Conservation (phyloP, 2,888 invertebrate species). For the Autographa gamma region DNA sequence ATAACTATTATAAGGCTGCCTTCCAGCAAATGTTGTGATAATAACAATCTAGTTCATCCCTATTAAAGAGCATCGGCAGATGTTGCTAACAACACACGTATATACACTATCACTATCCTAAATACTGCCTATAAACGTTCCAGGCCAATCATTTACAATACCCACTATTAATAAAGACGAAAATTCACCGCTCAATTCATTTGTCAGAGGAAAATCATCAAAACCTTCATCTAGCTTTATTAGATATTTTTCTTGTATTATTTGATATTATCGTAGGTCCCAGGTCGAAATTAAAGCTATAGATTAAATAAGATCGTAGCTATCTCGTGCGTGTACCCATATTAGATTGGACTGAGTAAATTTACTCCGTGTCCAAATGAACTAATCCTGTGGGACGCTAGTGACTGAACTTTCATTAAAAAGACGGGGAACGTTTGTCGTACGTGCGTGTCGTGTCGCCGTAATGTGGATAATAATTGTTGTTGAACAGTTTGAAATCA, state of each 20-base stretch:
- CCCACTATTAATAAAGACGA: conserved; percentile 60
- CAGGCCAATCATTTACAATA: conserved; percentile 52
- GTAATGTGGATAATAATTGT: conserved; percentile 49
- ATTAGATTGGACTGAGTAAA: conserved; percentile 84
- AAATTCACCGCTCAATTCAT: conserved; percentile 37
- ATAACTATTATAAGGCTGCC: background rate
- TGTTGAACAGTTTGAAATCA: conserved; percentile 53
- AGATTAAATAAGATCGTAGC: conserved; percentile 73
- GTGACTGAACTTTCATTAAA: conserved; percentile 74
- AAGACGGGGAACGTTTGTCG: conserved; percentile 65
- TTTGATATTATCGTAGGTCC: conserved; percentile 53
- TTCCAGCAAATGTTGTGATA: conserved; percentile 17
- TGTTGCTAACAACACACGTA: conserved; percentile 39
- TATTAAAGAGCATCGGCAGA: conserved; percentile 41
- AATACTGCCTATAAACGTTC: conserved; percentile 52
- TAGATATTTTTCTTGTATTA: conserved; percentile 46
- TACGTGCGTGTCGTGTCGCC: conserved; percentile 49
- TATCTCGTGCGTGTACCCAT: conserved; percentile 70
- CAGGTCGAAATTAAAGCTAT: conserved; percentile 74
- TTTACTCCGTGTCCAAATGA: conserved; percentile 82
- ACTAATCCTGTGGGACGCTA: conserved; percentile 74
- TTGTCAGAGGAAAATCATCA: conserved; percentile 32
- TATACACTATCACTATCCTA: conserved; percentile 26
- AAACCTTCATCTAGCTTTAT: conserved; percentile 33
- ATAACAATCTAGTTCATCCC: conserved; percentile 34